A percentile compares a stretch with the other conserved stretches of the same genome.
Conservation (phyloP, 2,797 vertebrate genomes). For the Mallotus villosus region DNA sequence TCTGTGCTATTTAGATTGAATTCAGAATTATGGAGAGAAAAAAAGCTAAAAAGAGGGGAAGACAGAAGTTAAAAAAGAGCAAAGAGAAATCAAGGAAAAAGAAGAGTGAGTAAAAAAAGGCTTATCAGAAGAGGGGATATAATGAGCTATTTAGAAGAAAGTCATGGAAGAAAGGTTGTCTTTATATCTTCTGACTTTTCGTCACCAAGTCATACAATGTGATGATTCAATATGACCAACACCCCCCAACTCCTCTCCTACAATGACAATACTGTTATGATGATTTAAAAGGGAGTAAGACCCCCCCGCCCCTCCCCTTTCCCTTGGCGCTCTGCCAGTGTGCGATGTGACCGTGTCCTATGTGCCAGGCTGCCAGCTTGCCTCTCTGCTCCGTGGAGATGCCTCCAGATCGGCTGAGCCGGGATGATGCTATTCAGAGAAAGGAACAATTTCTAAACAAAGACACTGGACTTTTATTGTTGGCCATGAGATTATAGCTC, state of each 20-base stretch:
- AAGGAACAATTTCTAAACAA: conserved; percentile 25
- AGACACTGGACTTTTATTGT: conserved; percentile 59
- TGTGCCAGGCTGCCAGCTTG: neutral
- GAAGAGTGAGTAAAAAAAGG: neutral
- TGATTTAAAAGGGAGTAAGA: neutral
- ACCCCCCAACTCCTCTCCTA: neutral
- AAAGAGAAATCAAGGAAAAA: neutral
- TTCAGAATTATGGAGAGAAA: neutral
- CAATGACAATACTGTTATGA: conserved; percentile 1
- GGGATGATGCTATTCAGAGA: conserved; percentile 19
- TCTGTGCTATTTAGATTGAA: neutral
- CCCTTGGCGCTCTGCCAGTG: neutral
- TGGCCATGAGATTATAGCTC: conserved; percentile 52
- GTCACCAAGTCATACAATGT: conserved; percentile 7
- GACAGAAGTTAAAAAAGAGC: neutral
- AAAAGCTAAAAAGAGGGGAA: neutral
- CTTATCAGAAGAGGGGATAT: neutral
- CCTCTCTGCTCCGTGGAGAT: conserved; percentile 22
- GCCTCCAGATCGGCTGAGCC: conserved; percentile 14
- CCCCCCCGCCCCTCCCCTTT: too few relatives aligned
- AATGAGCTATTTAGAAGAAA: conserved; percentile 6
- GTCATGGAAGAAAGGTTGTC: neutral
- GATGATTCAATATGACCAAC: conserved; percentile 1
- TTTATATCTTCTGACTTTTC: neutral
- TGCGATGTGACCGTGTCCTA: neutral